Evolutionary conservation across 2,888 invertebrate species (phyloP).

Genomic region (Apodemia duryi): DNA sequence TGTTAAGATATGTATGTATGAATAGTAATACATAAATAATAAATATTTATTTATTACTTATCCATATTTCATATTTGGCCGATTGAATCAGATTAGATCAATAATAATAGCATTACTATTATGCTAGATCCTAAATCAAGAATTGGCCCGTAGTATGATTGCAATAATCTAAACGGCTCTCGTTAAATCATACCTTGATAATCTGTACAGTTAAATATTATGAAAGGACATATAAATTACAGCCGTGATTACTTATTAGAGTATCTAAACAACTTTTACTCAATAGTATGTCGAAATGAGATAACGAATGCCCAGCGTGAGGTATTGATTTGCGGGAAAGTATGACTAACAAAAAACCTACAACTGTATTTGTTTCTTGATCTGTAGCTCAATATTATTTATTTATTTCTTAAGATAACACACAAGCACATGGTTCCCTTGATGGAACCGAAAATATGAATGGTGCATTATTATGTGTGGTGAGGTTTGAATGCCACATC

Average conservation of each 20-base stretch:
- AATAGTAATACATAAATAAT: too few species aligned
- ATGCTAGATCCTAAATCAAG: not conserved
- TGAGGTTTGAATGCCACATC: too few species aligned
- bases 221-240: constrained; percentile 22
- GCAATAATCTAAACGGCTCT: constrained; percentile 16
- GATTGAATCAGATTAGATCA: constrained; percentile 1
- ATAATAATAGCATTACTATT: not conserved
- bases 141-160: not conserved
- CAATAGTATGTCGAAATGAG: constrained; percentile 11
- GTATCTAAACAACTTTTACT: constrained; percentile 21
- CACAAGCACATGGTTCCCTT: too few species aligned
- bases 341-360: not conserved
- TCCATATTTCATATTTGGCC: too few species aligned
- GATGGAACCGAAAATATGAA: too few species aligned
- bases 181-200: constrained; percentile 19
- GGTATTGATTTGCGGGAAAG: not conserved
- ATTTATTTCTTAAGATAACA: too few species aligned
- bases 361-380: too few species aligned
- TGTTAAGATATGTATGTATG: too few species aligned
- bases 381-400: too few species aligned
- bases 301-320: not conserved
- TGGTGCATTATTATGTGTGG: too few species aligned
- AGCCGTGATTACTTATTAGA: constrained; percentile 15
- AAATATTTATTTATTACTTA: too few species aligned
- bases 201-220: constrained; percentile 16